Percentiles rank a stretch among this genome's conserved stretches.
phyloP scores from a whole-genome alignment of 2,888 invertebrate genomes.

The Conus canariensis region DNA sequence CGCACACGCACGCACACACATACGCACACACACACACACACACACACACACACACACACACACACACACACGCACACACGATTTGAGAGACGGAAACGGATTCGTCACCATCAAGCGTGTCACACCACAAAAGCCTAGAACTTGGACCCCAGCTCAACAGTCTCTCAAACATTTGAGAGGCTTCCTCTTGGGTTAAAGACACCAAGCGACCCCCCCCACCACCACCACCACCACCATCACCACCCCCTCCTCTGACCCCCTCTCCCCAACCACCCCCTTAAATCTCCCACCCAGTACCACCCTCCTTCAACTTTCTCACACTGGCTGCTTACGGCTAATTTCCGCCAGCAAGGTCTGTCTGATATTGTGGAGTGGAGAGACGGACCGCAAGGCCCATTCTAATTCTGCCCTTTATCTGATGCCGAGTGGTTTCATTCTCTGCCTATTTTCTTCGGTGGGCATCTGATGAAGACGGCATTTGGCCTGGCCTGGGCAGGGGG shows the following conservation, averaged over 20 bases:
- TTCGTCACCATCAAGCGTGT: not conserved
- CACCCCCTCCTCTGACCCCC: rapidly evolving
- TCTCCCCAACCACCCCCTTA: not conserved
- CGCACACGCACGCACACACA: not conserved
- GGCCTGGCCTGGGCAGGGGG: not conserved
- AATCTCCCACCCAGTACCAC: not conserved
- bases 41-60: not conserved
- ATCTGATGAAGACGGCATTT: not conserved
- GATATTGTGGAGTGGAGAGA: not conserved
- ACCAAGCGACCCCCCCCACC: not conserved
- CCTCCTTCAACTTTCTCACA: not conserved
- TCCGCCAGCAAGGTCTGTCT: not conserved
- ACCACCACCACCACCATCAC: not conserved
- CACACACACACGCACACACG: not conserved
- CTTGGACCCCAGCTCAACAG: not conserved
- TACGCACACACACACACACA: conserved; percentile 8
- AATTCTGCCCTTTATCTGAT: not conserved
- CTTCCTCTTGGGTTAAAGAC: not conserved
- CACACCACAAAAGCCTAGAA: not conserved
- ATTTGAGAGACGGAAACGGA: not conserved
- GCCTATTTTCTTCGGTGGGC: not conserved
- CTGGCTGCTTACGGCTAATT: not conserved
- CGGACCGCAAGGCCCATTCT: not conserved
- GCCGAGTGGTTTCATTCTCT: conserved; percentile 13
- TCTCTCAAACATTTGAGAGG: not conserved